Conservation (phyloP, 2,888 invertebrate species). For the Linnaemya vulpina region DNA sequence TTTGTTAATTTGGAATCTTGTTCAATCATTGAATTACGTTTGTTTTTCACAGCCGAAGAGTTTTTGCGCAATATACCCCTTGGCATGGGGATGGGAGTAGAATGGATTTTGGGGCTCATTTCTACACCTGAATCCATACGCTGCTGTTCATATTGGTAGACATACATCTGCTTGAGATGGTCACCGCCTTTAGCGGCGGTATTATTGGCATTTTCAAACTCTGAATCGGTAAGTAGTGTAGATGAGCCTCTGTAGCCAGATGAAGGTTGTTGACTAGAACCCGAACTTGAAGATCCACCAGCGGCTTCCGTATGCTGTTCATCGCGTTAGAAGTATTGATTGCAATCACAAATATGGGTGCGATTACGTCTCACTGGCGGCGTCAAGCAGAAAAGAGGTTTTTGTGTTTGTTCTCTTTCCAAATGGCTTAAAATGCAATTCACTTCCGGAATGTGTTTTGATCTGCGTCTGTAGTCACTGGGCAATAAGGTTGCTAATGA, state of each 20-base stretch:
- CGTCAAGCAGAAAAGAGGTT: slow-evolving; percentile 85
- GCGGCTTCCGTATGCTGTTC: slow-evolving; percentile 68
- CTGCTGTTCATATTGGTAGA: slow-evolving; percentile 91
- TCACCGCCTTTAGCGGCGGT: slow-evolving; percentile 71
- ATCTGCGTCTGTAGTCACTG: slow-evolving; percentile 90
- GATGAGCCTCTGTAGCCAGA: slow-evolving; percentile 94
- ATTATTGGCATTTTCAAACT: slow-evolving; percentile 77
- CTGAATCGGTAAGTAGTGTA: slow-evolving; percentile 90
- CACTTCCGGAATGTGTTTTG: slow-evolving; percentile 91
- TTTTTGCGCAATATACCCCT: slow-evolving; percentile 81
- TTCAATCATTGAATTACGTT: slow-evolving; percentile 91
- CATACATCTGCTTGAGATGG: slow-evolving; percentile 86
- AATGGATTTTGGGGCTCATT: slow-evolving; percentile 81
- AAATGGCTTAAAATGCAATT: slow-evolving; percentile 83
- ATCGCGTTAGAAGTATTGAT: slow-evolving; percentile 79
- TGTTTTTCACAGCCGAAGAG: slow-evolving; percentile 83
- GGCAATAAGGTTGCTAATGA: slow-evolving; percentile 94
- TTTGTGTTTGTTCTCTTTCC: slow-evolving; percentile 83
- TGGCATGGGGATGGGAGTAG: slow-evolving; percentile 86
- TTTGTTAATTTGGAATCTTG: slow-evolving; percentile 83
- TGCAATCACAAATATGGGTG: slow-evolving; percentile 83
- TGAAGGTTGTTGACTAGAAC: slow-evolving; percentile 90
- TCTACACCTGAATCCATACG: slow-evolving; percentile 85
- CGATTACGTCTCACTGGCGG: slow-evolving; percentile 85
- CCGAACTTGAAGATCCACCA: slow-evolving; percentile 78